Evolutionary conservation across 2,797 vertebrate species (phyloP).

Genomic region (Gobionotothen gibberifrons): DNA sequence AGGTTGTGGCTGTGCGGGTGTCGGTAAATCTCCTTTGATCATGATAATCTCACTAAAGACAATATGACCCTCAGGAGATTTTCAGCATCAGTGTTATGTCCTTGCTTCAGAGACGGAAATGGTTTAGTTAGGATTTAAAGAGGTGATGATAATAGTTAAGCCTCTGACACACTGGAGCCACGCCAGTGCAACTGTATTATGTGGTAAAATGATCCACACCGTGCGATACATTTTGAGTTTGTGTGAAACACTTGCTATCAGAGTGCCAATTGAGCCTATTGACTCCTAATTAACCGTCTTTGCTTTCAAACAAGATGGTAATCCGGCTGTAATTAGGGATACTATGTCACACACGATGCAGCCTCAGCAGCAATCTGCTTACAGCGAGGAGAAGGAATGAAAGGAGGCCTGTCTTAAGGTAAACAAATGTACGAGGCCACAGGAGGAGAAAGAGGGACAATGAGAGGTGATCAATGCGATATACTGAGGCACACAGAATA

Average conservation of each 20-base stretch:
- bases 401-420: slow-evolving; percentile 47
- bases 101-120: slow-evolving; percentile 10
- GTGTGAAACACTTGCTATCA: slow-evolving; percentile 53
- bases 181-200: slow-evolving; percentile 40
- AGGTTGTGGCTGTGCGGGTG: not conserved
- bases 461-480: slow-evolving; percentile 53
- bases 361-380: slow-evolving; percentile 53
- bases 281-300: slow-evolving; percentile 76
- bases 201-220: slow-evolving; percentile 44
- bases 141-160: slow-evolving; percentile 44
- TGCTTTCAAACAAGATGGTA: slow-evolving; percentile 76
- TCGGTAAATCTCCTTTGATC: slow-evolving; percentile 25
- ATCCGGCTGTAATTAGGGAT: slow-evolving; percentile 77
- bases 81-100: slow-evolving; percentile 28
- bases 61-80: slow-evolving; percentile 22
- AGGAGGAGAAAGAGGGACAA: slow-evolving; percentile 34
- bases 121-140: slow-evolving; percentile 32
- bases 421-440: slow-evolving; percentile 67
- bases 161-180: slow-evolving; percentile 41
- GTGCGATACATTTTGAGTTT: slow-evolving; percentile 39
- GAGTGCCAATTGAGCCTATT: slow-evolving; percentile 61
- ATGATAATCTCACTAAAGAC: slow-evolving; percentile 21
- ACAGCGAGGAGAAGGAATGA: slow-evolving; percentile 45
- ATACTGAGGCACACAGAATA: slow-evolving; percentile 51
- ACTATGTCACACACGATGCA: slow-evolving; percentile 60